Evolutionary conservation across 2,113 vertebrate species (phyloP).

Genomic region (Callorhinus ursinus): DNA sequence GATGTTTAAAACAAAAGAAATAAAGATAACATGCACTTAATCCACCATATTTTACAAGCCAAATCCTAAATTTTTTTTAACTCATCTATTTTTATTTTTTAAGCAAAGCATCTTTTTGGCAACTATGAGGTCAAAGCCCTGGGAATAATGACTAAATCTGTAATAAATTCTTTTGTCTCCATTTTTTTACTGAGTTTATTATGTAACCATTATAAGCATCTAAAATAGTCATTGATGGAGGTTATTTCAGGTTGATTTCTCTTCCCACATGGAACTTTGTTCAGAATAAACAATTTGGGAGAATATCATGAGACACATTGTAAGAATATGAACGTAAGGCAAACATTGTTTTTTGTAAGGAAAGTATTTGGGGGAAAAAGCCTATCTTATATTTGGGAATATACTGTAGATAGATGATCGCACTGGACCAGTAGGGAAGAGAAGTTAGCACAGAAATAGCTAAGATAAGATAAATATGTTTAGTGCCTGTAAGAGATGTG

Average conservation of each 20-base stretch:
- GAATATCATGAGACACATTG: neutral
- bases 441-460: neutral
- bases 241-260: neutral
- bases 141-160: neutral
- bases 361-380: neutral
- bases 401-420: neutral
- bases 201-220: neutral
- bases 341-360: neutral
- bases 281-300: neutral
- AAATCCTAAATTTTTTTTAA: neutral
- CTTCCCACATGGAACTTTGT: neutral
- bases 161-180: conserved; percentile 2
- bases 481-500: neutral
- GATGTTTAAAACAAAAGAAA: neutral
- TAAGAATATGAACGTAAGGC: conserved; percentile 16
- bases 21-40: neutral
- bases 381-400: neutral
- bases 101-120: neutral
- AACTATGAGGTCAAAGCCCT: conserved; percentile 11
- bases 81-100: conserved; percentile 31
- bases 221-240: neutral
- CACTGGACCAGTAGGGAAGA: neutral
- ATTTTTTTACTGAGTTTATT: neutral
- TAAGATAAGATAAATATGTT: neutral
- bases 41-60: neutral